These are phyloP conservation scores for Bradynema listronoti DNA, from an alignment of 1,140 invertebrate genomes.

Conservation along the genomic window DNA sequence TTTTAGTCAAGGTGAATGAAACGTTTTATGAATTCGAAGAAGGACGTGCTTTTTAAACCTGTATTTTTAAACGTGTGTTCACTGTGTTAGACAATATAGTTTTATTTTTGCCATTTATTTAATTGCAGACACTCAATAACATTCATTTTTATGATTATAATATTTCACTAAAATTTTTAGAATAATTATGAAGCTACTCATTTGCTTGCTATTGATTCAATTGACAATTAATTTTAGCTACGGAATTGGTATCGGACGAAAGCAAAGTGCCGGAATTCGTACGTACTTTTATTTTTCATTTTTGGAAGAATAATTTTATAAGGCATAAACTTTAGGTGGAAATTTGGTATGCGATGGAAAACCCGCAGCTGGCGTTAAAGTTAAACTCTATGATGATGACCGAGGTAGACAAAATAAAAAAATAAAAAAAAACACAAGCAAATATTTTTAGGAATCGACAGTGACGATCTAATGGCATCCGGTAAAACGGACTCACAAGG, in stretches of 20 bases:
- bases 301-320: background rate
- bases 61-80: too few relatives aligned
- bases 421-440: background rate
- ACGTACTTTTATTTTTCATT: background rate
- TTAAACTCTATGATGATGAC: conserved; percentile 41
- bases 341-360: conserved; percentile 33
- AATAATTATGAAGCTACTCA: too few relatives aligned
- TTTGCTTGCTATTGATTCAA: too few relatives aligned
- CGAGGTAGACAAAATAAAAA: conserved; percentile 12
- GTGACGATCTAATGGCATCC: conserved; percentile 34
- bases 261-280: conserved; percentile 20
- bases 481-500: conserved; percentile 27
- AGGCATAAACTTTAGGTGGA: conserved; percentile 3
- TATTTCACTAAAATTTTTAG: too few relatives aligned
- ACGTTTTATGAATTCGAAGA: too few relatives aligned
- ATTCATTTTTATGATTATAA: too few relatives aligned
- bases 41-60: too few relatives aligned
- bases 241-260: conserved; percentile 19
- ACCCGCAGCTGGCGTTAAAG: conserved; percentile 26
- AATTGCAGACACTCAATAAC: too few relatives aligned
- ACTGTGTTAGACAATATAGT: too few relatives aligned
- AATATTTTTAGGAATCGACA: conserved; percentile 32
- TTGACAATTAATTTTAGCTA: too few relatives aligned
- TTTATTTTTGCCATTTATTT: too few relatives aligned
- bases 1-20: too few relatives aligned